Evolutionary conservation across 2,888 invertebrate genomes (phyloP).

Genomic region (Apodemia zela): DNA sequence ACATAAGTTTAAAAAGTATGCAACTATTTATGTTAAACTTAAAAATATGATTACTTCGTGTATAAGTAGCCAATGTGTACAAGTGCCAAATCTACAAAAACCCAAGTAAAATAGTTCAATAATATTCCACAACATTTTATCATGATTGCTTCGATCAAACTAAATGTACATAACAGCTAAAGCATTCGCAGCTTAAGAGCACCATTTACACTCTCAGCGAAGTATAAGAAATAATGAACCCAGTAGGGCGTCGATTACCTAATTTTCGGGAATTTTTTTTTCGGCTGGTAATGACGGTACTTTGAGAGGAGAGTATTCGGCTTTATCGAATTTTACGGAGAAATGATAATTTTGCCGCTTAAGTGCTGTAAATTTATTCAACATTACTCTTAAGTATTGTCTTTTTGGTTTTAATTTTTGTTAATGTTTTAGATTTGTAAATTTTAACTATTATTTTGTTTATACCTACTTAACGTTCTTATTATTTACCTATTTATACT

Average conservation of each 20-base stretch:
- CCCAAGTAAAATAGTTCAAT: neutral
- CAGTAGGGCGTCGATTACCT: constrained; percentile 17
- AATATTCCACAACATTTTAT: neutral
- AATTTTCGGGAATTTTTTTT: constrained; percentile 17
- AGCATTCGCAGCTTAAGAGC: constrained; percentile 10
- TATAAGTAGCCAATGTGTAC: no score
- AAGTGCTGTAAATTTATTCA: constrained; percentile 3
- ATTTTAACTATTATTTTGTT: no score
- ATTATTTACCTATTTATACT: no score
- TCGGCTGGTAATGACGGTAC: constrained; percentile 16
- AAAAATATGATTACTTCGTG: no score
- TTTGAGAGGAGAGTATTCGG: neutral
- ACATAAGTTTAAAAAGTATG: no score
- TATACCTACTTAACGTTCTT: no score
- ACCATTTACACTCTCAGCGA: constrained; percentile 9
- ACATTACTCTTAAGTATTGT: neutral
- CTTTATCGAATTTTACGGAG: neutral
- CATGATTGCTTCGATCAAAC: constrained; percentile 8
- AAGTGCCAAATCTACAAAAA: no score
- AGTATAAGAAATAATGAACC: constrained; percentile 16
- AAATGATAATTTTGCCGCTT: constrained; percentile 6
- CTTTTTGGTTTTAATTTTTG: neutral
- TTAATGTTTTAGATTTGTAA: neutral
- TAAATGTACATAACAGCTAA: constrained; percentile 10
- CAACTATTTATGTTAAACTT: no score